Conservation (phyloP, 2,113 vertebrate genomes). For the Nesoenas mayeri region DNA sequence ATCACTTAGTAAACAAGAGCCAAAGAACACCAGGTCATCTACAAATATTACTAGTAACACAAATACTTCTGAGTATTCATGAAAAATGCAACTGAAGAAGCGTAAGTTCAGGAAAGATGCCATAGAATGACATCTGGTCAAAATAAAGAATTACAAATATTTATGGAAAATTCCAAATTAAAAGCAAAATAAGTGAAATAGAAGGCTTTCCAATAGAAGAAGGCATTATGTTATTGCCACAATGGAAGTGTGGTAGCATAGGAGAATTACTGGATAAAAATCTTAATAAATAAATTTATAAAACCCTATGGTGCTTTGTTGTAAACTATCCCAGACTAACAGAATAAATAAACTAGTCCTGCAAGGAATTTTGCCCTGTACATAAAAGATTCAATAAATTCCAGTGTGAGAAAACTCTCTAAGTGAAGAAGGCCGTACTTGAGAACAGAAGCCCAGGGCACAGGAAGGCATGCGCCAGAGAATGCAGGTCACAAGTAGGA, state of each 20-base stretch:
- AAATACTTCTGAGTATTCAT: neutral
- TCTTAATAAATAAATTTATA: neutral
- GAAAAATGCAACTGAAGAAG: neutral
- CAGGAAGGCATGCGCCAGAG: neutral
- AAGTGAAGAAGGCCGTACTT: neutral
- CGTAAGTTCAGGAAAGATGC: neutral
- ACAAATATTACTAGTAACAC: neutral
- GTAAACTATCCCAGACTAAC: neutral
- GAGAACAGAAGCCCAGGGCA: neutral
- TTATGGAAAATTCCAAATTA: neutral
- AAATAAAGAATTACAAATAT: slow-evolving; percentile 18
- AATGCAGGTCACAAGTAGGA: neutral
- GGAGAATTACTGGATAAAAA: neutral
- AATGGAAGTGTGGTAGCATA: neutral
- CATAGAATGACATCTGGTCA: neutral
- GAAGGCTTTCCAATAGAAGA: neutral
- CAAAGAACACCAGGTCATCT: neutral
- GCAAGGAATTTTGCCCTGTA: neutral
- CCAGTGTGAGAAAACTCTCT: neutral
- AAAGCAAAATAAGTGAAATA: neutral
- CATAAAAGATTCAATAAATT: neutral
- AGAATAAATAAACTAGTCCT: neutral
- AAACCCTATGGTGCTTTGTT: neutral
- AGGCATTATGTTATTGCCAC: neutral
- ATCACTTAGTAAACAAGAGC: neutral